Conservation (phyloP, 2,888 invertebrate species). For the Lithophane leautieri region DNA sequence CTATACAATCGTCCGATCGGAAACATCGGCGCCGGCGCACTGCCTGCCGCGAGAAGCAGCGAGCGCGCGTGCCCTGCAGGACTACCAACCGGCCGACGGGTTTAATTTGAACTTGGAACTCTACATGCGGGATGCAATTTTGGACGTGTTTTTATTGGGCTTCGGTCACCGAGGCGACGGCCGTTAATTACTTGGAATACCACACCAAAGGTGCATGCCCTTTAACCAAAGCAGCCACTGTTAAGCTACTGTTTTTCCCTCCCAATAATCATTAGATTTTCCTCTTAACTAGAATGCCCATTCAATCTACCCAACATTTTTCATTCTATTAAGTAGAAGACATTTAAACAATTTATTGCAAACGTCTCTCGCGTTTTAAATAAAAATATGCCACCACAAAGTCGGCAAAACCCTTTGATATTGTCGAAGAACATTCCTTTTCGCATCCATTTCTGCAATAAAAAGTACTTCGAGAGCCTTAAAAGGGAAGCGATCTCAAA, state of each 20-base stretch:
- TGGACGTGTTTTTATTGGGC: slow-evolving; percentile 81
- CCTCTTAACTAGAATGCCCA: slow-evolving; percentile 37
- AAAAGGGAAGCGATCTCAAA: slow-evolving; percentile 85
- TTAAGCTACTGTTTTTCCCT: slow-evolving; percentile 21
- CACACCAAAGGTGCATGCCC: slow-evolving; percentile 77
- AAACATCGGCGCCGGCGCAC: slow-evolving; percentile 84
- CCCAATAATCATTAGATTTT: slow-evolving; percentile 12
- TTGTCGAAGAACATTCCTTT: slow-evolving; percentile 72
- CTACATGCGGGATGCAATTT: slow-evolving; percentile 81
- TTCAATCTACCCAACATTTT: slow-evolving; percentile 27
- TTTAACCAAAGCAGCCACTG: slow-evolving; percentile 68
- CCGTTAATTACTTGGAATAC: slow-evolving; percentile 81
- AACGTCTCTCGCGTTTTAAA: slow-evolving; percentile 62
- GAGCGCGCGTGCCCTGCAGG: slow-evolving; percentile 69
- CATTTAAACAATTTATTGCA: slow-evolving; percentile 53
- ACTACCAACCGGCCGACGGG: slow-evolving; percentile 69
- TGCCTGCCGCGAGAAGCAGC: slow-evolving; percentile 67
- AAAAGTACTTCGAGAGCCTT: slow-evolving; percentile 80
- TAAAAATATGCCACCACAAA: slow-evolving; percentile 76
- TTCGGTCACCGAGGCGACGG: slow-evolving; percentile 74
- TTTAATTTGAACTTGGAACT: slow-evolving; percentile 85
- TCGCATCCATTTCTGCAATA: slow-evolving; percentile 82
- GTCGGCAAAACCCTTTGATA: slow-evolving; percentile 82
- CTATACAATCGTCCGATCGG: slow-evolving; percentile 83
- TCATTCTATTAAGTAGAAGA: slow-evolving; percentile 43